Evolutionary conservation across 1,140 invertebrate genomes (phyloP), one percentile per base, ranked within the genome.

Genomic region (Galendromus occidentalis): DNA sequence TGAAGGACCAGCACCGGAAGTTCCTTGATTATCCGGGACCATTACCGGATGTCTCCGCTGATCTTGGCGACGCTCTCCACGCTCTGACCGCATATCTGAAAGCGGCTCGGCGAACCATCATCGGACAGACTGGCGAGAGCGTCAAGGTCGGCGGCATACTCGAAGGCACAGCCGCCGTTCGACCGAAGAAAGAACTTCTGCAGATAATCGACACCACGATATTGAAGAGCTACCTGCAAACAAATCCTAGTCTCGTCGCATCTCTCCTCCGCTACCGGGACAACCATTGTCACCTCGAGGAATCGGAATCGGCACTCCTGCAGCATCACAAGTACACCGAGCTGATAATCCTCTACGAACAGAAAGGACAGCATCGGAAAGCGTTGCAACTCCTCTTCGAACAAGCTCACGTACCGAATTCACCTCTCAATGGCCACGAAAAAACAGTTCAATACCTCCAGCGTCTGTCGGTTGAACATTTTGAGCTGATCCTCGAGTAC

Each of bases 181-280:
- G 74, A 45, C 76, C 79, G 5, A 78, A 76, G 65, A 74, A 74
- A 65, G 76, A 91, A 69, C 78, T 94, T 39, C 74, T 92, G 22
- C 90, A 93, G 76, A 89, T 96, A 44, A 93, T 97, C 68, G 94
- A 97, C 74, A 97, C 92, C 2, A 95, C 92, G 0, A 75, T 98
- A 47, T 77, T 98, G 0, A 97, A 97, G 75, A 96, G 92, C 75
- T 98, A 96, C 78, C 79, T 97, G 63, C 73, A 92, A 84, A 95
- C 88, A 0, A 97, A 97, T 75, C 91, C 95, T 79, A 88, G 88
- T 0, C 77, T 96, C 42, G 86, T 97, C 6, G 87, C 89, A 0
- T 85, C 91, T 0, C 75, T 98, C 17, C 75, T 98, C 4, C 82
- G 94, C 12, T 76, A 93, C n/a, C 78, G 78, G 65, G 81, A 83